Base-by-base conservation (phyloP, 2,797 vertebrate species). In the Notolepis coatsorum region DNA sequence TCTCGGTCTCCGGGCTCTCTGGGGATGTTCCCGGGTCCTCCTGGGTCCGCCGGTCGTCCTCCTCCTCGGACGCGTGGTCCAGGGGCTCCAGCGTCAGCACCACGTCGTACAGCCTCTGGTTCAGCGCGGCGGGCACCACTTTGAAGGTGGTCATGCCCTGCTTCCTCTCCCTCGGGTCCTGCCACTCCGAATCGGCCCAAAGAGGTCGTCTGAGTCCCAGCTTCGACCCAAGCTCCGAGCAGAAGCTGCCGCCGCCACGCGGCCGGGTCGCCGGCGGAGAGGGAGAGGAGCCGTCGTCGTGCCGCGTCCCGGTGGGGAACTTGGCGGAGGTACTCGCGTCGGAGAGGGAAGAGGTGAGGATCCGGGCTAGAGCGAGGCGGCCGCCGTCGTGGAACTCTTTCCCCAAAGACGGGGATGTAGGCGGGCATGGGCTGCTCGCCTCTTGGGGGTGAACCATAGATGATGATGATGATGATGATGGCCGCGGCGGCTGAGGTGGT, bases 131-230 rank as follows among this genome's bases (percentile, higher is more conserved):
- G 2, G 90, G 90, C 23, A 87, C 63, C 41, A 92, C 86, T 2
- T 77, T 89, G 56, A 92, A 92, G 0, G 90, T 90, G 50, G 78
- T 87, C 45, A 86, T 10, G 2, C 84, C 75, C 2, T n/a, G n/a
- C n/a, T 48, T 84, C 71, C 64, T 88, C 48, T 58, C 45, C 4
- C 7, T 3, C 0, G 75, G 68, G 25, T 82, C 83, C 51, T 79
- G 69, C 80, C 72, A 79, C 24, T 83, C 73, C 2, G 15, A 15
- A 50, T 85, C 69, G 15, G 60, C 39, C 48, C 42, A 1, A 63
- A 61, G 27, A 64, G 67, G 18, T 48, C 10, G 18, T 48, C 10
- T 3, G 59, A 43, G 8, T 31, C 42, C 0, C 53, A 43, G 17
- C 6, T 66, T 47, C 0, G 73, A 56, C 7, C 63, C 55, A 0